Base-by-base conservation (phyloP, 2,888 invertebrate genomes). In the Dromius quadrimaculatus region DNA sequence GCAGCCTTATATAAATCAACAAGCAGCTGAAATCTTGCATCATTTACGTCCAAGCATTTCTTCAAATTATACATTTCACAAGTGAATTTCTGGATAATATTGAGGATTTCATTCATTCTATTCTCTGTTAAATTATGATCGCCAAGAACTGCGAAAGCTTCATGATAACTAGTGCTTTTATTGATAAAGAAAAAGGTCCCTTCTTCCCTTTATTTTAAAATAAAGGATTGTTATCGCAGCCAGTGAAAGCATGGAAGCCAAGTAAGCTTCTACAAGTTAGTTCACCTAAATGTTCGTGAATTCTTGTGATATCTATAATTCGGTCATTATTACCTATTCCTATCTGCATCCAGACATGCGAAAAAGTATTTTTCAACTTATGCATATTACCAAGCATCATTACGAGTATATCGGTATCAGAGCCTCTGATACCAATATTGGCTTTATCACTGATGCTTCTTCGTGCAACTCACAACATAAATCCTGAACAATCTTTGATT, bases 351-450 rank as follows among this genome's bases (percentile, higher is more conserved):
- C 13, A 72, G 34, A 72, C 71, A 32, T 6, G 32, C 23, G 38
- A 6, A 15, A 59, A 19, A 23, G 68, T 11, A n/a, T 38, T 36
- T 6, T 62, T 64, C 9, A 73, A 8, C 32, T 47, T 45, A 23
- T 70, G 22, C 71, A 74, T 74, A 54, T 73, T 62, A 1, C 70
- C 76, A 8, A 77, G 71, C 71, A 77, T 72, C 36, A 77, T 76
- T 2, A 74, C 65, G 23, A 73, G 32, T 54, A 78, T 74, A 73
- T 77, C 77, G 19, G 76, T 73, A 54, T 77, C 77, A 19, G 61
- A 61, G 8, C 61, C 28, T 9, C 45, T 17, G 43, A 69, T 61
- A 1, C 59, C 45, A 34, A 69, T 59, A 15, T 69, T 20, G 2
- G 45, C 59, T 2, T 28, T 32, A 23, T 8, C 23, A 9, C 71